These are phyloP conservation scores for Merodon equestris DNA, from an alignment of 2,888 invertebrate genomes.

Conservation along the genomic window DNA sequence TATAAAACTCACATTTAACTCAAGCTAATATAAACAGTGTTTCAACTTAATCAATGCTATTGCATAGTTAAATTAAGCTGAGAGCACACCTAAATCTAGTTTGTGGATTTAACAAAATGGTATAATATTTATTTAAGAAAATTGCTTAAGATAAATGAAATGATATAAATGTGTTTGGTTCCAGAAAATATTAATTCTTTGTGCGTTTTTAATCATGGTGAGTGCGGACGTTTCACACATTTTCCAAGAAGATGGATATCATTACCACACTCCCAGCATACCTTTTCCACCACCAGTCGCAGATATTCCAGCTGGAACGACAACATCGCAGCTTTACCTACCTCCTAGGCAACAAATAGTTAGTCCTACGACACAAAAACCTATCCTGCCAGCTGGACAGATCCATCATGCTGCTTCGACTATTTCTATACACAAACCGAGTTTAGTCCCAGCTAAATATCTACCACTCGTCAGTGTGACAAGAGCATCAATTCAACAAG, in stretches of 20 bases:
- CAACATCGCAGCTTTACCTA: slow-evolving; percentile 3
- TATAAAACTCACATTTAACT: too few species aligned
- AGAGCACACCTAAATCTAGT: too few species aligned
- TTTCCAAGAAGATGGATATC: slow-evolving; percentile 52
- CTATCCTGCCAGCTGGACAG: too few species aligned
- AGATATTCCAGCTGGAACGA: slow-evolving; percentile 37
- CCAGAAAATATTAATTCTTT: slow-evolving; percentile 38
- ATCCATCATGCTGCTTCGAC: too few species aligned
- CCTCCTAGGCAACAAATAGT: slow-evolving; percentile 9
- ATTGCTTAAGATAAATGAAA: slow-evolving; percentile 12
- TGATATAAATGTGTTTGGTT: slow-evolving; percentile 11
- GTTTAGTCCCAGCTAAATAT: too few species aligned
- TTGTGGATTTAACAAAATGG: too few species aligned
- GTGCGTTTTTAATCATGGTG: slow-evolving; percentile 22
- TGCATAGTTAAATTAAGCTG: too few species aligned
- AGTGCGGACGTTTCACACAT: slow-evolving; percentile 52
- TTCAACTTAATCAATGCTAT: too few species aligned
- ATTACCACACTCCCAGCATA: slow-evolving; percentile 38
- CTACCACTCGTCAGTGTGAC: not conserved
- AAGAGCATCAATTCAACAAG: slow-evolving; percentile 3
- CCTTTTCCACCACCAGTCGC: slow-evolving; percentile 32
- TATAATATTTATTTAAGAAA: slow-evolving; percentile 11
- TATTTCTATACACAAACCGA: too few species aligned
- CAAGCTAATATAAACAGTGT: too few species aligned
- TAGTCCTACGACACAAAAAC: not conserved